Evolutionary conservation across 30 jellyfish, hydroid and myxozoan genomes (phyloP).

Genomic region (Chrysaora quinquecirrha): DNA sequence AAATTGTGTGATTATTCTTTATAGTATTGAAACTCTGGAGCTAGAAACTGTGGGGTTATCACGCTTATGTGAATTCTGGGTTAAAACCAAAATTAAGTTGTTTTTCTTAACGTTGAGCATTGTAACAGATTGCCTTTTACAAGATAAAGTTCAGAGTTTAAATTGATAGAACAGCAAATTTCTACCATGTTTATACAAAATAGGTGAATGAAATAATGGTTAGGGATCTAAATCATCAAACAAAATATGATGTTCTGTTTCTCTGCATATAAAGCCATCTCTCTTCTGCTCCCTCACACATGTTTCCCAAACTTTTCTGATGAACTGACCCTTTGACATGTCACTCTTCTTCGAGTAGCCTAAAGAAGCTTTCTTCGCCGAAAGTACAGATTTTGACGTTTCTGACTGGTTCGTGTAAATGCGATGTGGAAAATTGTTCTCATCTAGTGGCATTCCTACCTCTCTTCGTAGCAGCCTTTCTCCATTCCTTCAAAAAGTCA

Average conservation of each 20-base stretch:
- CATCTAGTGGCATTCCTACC: constrained; percentile 11
- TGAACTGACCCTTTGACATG: constrained; percentile 19
- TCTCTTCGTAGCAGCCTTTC: not conserved
- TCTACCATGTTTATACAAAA: too few relatives aligned
- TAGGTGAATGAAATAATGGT: too few relatives aligned
- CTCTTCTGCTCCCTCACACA: not conserved
- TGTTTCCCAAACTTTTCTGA: constrained; percentile 11
- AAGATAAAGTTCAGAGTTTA: too few relatives aligned
- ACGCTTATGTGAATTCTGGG: too few relatives aligned
- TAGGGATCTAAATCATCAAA: too few relatives aligned
- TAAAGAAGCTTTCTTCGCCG: constrained; percentile 9
- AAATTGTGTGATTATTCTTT: too few relatives aligned
- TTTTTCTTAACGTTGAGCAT: too few relatives aligned
- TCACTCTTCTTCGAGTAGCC: constrained; percentile 30
- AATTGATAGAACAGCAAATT: too few relatives aligned
- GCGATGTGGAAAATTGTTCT: not conserved
- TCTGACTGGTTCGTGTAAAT: constrained; percentile 10
- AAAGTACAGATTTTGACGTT: not conserved
- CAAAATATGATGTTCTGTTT: not conserved
- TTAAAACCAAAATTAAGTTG: too few relatives aligned
- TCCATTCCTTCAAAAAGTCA: not conserved
- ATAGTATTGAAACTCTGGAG: too few relatives aligned
- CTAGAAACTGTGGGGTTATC: too few relatives aligned
- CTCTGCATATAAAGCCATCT: not conserved
- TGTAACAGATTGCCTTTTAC: too few relatives aligned